Percentiles rank a stretch among this genome's conserved stretches.
Conservation (phyloP, 2,113 vertebrate species). For the Ursus arctos region DNA sequence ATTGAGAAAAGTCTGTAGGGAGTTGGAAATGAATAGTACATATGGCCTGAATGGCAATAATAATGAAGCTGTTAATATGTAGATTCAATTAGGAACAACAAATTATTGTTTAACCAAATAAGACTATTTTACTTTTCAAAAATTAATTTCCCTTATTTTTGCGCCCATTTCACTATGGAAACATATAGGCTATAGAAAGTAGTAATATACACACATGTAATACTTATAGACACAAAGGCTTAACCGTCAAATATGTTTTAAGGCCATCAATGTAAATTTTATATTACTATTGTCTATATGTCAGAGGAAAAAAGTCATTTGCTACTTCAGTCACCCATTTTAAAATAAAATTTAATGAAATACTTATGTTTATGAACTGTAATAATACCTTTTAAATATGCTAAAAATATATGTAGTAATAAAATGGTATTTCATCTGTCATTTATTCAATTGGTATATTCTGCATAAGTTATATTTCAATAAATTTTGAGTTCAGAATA, state of each 20-base stretch:
- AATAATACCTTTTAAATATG: not conserved
- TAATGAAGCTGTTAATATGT: slow-evolving; percentile 72
- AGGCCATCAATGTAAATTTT: not conserved
- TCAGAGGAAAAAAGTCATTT: slow-evolving; percentile 8
- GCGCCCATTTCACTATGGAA: not conserved
- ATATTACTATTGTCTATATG: not conserved
- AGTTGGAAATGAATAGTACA: slow-evolving; percentile 77
- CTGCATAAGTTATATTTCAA: not conserved
- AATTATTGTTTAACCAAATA: slow-evolving; percentile 70
- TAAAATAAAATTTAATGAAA: slow-evolving; percentile 24
- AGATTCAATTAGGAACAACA: slow-evolving; percentile 70
- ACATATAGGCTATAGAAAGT: not conserved
- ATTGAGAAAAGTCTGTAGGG: slow-evolving; percentile 66
- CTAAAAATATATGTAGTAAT: not conserved
- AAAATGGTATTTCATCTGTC: not conserved
- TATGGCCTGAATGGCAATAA: slow-evolving; percentile 66
- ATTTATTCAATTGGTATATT: not conserved
- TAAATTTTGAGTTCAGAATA: not conserved
- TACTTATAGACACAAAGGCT: not conserved
- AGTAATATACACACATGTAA: not conserved
- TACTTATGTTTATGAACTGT: not conserved
- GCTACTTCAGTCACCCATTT: not conserved
- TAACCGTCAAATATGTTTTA: not conserved
- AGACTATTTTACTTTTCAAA: slow-evolving; percentile 30
- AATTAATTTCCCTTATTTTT: slow-evolving; percentile 64